These are phyloP conservation scores for Caenorhabditis wallacei DNA, from an alignment of 2,888 invertebrate genomes.

Conservation along the genomic window DNA sequence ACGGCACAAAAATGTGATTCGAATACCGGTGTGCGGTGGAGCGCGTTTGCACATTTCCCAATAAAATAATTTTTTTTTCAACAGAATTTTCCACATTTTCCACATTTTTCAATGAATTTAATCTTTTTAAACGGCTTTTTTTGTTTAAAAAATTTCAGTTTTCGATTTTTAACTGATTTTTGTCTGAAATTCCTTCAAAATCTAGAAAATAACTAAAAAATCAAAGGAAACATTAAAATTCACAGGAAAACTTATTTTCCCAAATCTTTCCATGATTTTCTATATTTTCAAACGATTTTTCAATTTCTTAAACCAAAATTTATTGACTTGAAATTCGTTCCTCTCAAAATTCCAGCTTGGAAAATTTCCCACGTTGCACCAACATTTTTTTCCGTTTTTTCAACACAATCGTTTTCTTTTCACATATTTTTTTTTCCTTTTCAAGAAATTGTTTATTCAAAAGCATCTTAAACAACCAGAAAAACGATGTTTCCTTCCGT, in stretches of 20 bases:
- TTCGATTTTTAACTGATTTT: neutral
- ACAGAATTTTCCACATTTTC: slow-evolving; percentile 17
- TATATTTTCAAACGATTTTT: neutral
- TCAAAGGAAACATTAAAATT: no score
- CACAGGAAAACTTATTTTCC: no score
- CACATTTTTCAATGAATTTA: neutral
- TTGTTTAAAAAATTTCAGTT: neutral
- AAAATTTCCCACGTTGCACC: no score
- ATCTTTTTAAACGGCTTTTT: neutral
- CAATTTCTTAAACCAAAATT: neutral
- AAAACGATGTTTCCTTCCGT: neutral
- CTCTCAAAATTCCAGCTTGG: no score
- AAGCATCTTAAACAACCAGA: neutral
- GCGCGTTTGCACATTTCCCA: slow-evolving; percentile 33
- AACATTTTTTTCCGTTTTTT: no score
- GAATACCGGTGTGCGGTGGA: slow-evolving; percentile 30
- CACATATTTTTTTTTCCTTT: neutral
- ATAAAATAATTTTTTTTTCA: slow-evolving; percentile 9
- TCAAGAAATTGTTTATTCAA: neutral
- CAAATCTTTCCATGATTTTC: no score
- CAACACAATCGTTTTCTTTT: no score
- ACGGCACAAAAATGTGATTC: slow-evolving; percentile 15
- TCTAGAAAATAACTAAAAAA: no score
- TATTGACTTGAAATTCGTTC: neutral
- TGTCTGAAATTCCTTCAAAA: no score